Base-by-base conservation (phyloP, 1,140 invertebrate genomes). In the Hypsibius dujardini region DNA sequence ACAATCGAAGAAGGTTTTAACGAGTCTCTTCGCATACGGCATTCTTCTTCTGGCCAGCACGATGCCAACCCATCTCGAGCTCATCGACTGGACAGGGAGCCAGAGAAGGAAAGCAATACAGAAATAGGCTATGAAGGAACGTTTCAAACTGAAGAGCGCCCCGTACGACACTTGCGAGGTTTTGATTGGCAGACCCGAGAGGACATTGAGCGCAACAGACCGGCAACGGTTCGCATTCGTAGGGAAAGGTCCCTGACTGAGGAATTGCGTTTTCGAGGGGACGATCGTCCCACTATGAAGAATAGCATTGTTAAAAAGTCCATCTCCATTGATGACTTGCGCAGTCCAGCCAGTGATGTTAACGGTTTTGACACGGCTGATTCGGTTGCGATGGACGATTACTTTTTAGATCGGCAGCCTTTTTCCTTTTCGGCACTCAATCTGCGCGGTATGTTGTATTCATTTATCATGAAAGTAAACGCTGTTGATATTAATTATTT, bases 341-440 rank as follows among this genome's bases (percentile, higher is more conserved):
- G 42, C 62, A 67, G 62, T 67, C 12, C 12, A 42, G 42, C 62
- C 12, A 12, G 7, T n/a, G 50, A 56, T 56, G 3, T 67, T 12
- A 42, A 67, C 7, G 62, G 62, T 3, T 67, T 15, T 42, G 3
- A 7, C 42, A 67, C 62, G 3, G 12, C 62, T 12, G 62, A 67
- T 67, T 67, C 62, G 62, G 12, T 42, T 12, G 45, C 62, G 3
- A 67, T 67, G 62, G 62, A 67, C 42, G 12, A 67, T 15, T 67
- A 67, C 42, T 67, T 67, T 42, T 42, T 67, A 12, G 42, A 67
- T 42, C 62, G 62, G 3, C 62, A 12, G 62, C 12, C 62, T 12
- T 67, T 67, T 12, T 67, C 62, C 42, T 67, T 15, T 67, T 67
- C 62, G 3, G 62, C 62, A 3, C 42, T 67, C 12, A 67, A 67